These are phyloP conservation scores for Plectropomus leopardus DNA, from an alignment of 2,113 vertebrate genomes.

Conservation along the genomic window DNA sequence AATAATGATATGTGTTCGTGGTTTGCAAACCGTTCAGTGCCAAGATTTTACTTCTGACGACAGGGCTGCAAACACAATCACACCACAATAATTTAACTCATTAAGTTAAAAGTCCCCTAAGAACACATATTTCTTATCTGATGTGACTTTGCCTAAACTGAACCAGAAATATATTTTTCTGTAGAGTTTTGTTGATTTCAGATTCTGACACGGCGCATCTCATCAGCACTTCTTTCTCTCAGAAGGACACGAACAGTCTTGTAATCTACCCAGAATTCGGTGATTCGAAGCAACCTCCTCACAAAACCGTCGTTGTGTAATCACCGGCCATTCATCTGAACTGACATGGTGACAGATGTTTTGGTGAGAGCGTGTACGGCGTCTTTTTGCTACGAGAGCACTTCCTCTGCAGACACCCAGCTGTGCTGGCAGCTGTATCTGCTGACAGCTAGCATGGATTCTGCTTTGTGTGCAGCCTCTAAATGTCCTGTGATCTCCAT, in stretches of 20 bases:
- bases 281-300: slow-evolving; percentile 40
- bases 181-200: background rate
- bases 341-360: slow-evolving; percentile 75
- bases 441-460: slow-evolving; percentile 54
- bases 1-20: too few species aligned
- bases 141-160: background rate
- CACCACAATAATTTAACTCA: background rate
- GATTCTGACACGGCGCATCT: background rate
- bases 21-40: too few species aligned
- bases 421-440: slow-evolving; percentile 73
- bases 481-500: slow-evolving; percentile 39
- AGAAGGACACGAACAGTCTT: slow-evolving; percentile 19
- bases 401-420: slow-evolving; percentile 68
- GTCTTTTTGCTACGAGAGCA: slow-evolving; percentile 55
- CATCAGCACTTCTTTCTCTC: slow-evolving; percentile 22
- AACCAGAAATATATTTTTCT: background rate
- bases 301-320: slow-evolving; percentile 69
- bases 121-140: background rate
- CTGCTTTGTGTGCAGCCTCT: slow-evolving; percentile 58
- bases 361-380: slow-evolving; percentile 43
- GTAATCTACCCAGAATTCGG: slow-evolving; percentile 36
- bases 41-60: too few species aligned
- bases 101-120: too few species aligned
- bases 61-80: too few species aligned
- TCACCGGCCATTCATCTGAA: slow-evolving; percentile 72